Evolutionary conservation across 2,797 vertebrate genomes (phyloP).

Genomic region (Notolabrus celidotus): DNA sequence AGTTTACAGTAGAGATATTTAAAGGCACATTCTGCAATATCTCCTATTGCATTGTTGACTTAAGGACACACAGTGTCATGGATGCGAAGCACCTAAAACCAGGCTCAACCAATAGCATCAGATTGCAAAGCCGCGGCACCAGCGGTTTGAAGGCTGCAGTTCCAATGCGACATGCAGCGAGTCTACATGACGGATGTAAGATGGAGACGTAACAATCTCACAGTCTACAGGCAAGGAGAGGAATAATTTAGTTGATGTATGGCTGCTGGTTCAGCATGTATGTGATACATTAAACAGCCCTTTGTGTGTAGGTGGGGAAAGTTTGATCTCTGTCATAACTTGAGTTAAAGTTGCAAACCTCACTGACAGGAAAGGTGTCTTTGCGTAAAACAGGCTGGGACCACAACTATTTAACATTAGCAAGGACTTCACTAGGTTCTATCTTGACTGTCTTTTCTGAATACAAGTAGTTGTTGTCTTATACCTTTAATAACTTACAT

Average conservation of each 20-base stretch:
- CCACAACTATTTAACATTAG: neutral
- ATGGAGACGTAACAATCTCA: neutral
- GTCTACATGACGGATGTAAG: neutral
- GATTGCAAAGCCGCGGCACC: neutral
- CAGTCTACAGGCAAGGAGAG: conserved; percentile 11
- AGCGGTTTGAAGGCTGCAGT: conserved; percentile 10
- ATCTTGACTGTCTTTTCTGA: neutral
- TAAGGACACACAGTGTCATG: conserved; percentile 26
- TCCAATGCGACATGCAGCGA: neutral
- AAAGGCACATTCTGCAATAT: conserved; percentile 81
- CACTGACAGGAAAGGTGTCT: no score
- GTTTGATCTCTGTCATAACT: no score
- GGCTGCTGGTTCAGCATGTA: no score
- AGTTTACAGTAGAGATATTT: conserved; percentile 65
- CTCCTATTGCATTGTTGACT: conserved; percentile 56
- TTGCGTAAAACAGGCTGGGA: no score
- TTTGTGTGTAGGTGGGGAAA: neutral
- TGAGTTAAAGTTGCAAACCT: no score
- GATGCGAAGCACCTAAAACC: conserved; percentile 48
- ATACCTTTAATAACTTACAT: neutral
- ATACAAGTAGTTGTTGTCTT: conserved; percentile 3
- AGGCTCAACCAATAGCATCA: neutral
- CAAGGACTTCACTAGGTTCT: neutral
- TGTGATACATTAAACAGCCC: neutral
- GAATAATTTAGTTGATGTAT: no score